These are phyloP conservation scores for Perccottus glenii DNA, from an alignment of 2,113 vertebrate genomes.

Conservation along the genomic window DNA sequence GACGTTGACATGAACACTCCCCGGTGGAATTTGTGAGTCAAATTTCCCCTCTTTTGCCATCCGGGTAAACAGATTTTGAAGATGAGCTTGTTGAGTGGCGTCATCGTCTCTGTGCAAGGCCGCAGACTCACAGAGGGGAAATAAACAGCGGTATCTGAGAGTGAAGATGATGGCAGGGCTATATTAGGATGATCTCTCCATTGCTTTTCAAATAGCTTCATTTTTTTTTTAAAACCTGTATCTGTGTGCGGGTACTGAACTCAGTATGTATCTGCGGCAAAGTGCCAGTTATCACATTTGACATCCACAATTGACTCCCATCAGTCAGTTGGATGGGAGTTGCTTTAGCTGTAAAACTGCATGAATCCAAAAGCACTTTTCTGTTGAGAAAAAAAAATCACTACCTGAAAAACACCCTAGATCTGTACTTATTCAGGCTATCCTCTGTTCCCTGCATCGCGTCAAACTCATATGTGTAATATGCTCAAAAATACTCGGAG, in stretches of 20 bases:
- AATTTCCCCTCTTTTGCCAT: constrained; percentile 49
- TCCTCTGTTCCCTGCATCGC: constrained; percentile 14
- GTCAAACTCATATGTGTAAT: constrained; percentile 9
- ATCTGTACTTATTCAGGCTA: constrained; percentile 30
- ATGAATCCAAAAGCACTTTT: constrained; percentile 16
- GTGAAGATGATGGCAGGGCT: constrained; percentile 37
- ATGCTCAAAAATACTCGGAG: constrained; percentile 17
- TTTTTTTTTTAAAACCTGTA: constrained; percentile 48
- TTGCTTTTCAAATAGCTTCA: constrained; percentile 45
- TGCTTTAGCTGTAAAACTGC: constrained; percentile 13
- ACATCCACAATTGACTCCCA: constrained; percentile 46
- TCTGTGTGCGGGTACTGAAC: constrained; percentile 21
- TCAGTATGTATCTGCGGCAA: constrained; percentile 9
- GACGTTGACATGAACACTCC: constrained; percentile 58
- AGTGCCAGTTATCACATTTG: constrained; percentile 43
- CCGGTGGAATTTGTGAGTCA: constrained; percentile 70
- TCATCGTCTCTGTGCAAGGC: constrained; percentile 45
- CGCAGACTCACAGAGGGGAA: constrained; percentile 25
- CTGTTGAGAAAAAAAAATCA: constrained; percentile 11
- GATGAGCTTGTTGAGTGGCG: constrained; percentile 65
- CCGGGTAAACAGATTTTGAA: constrained; percentile 70
- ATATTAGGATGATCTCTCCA: constrained; percentile 54
- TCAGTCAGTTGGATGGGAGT: constrained; percentile 23
- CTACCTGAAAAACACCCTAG: background rate
- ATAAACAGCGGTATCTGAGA: constrained; percentile 14